Percentiles rank a stretch among this genome's conserved stretches.
These are phyloP conservation scores for Hypercompe scribonia DNA, from an alignment of 2,888 invertebrate genomes.

Conservation along the genomic window DNA sequence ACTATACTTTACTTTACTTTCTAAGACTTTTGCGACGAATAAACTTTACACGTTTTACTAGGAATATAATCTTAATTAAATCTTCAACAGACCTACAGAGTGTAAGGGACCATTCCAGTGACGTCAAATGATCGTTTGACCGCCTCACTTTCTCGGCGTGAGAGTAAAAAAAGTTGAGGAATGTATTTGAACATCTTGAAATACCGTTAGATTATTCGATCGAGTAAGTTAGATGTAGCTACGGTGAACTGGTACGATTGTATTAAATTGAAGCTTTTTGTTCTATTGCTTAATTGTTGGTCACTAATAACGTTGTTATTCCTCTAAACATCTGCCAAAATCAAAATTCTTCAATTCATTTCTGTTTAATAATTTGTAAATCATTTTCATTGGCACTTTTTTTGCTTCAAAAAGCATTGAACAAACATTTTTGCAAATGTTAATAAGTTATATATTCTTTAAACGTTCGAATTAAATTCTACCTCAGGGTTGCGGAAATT, in stretches of 20 bases:
- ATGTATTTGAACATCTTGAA: constrained; percentile 31
- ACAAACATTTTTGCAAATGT: too few species aligned
- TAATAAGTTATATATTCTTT: too few species aligned
- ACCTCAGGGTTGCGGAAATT: too few species aligned
- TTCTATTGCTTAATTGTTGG: background rate
- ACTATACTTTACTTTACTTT: too few species aligned
- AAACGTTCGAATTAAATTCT: too few species aligned
- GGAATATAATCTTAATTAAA: background rate
- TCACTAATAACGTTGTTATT: background rate
- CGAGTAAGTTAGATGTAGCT: constrained; percentile 24
- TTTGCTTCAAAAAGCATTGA: too few species aligned
- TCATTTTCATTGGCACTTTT: too few species aligned
- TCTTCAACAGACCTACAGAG: background rate
- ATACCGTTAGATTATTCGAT: constrained; percentile 40
- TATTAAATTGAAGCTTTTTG: background rate
- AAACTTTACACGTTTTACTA: background rate
- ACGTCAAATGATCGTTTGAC: constrained; percentile 7
- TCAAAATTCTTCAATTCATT: too few species aligned
- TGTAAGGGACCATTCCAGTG: constrained; percentile 2
- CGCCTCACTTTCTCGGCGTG: constrained; percentile 30
- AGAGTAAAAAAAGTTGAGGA: constrained; percentile 30
- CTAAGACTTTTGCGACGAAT: too few species aligned
- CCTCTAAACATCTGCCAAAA: too few species aligned
- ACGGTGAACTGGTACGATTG: constrained; percentile 12
- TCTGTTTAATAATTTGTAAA: too few species aligned